phyloP scores from a whole-genome alignment of 2,797 vertebrate genomes.

The Peromyscus eremicus region DNA sequence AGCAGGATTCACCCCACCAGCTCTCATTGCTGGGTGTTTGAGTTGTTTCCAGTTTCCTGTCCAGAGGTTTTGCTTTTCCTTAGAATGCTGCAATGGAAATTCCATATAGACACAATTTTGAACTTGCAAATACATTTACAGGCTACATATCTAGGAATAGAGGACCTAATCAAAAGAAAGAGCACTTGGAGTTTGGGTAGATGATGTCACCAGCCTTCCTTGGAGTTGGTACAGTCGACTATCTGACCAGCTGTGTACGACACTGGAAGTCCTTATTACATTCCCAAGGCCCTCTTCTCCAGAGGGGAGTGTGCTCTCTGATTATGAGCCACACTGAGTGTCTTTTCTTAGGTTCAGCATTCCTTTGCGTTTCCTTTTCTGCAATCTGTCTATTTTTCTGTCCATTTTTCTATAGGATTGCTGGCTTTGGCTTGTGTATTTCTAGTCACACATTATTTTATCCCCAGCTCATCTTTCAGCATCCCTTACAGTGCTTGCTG shows the following conservation, averaged over 20 bases:
- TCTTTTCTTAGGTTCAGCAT: background rate
- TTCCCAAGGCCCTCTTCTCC: background rate
- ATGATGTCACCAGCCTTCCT: background rate
- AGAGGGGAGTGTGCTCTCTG: background rate
- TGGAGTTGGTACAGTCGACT: background rate
- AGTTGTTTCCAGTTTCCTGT: background rate
- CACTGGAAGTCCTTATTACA: background rate
- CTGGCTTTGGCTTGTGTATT: background rate
- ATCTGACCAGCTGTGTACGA: background rate
- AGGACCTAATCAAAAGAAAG: background rate
- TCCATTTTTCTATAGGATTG: background rate
- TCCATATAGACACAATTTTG: background rate
- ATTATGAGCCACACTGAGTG: background rate
- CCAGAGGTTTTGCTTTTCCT: background rate
- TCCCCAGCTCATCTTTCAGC: background rate
- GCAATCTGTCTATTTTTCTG: background rate
- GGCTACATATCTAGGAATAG: conserved; percentile 9
- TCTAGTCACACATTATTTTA: background rate
- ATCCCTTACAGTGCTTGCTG: background rate
- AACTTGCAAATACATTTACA: background rate
- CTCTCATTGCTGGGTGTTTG: background rate
- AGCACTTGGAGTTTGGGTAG: conserved; percentile 5
- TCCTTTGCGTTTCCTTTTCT: conserved; percentile 3
- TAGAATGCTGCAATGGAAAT: background rate
- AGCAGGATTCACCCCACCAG: background rate